Evolutionary conservation across 2,888 invertebrate genomes (phyloP), one percentile per base, ranked within the genome.

Genomic region (Agonopterix alstromeriana): DNA sequence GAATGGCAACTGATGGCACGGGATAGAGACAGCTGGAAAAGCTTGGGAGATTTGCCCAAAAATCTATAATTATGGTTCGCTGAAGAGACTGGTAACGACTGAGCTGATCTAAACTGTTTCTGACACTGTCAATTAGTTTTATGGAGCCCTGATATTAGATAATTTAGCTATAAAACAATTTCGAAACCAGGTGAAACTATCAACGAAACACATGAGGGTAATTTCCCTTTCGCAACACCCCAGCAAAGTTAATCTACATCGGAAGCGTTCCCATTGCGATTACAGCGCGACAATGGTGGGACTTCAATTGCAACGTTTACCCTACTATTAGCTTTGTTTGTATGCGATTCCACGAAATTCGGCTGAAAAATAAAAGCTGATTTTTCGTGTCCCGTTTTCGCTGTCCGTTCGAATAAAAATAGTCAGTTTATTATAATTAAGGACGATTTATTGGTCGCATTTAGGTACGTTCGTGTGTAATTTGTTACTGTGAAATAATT

Each of bases 191-290:
- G 58, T 57, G 56, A 58, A 61, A 60, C 53, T 46, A 17, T 42
- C 27, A 43, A 48, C 27, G 7, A 27, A 47, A 50, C 47, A 58
- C 57, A 71, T 68, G 62, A 55, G 65, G 67, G 66, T 63, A 65
- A 73, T 74, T 73, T 67, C 62, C 62, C 60, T 73, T 72, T 70
- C 61, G 61, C 60, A 63, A 63, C 57, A 52, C 58, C 55, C 55
- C 14, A 38, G 14, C 12, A 11, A 8, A 43, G 51, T 60, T 67
- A 70, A 74, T 73, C 64, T 60, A 63, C 61, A 65, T 73, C 65
- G 68, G 75, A 75, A 68, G 62, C 58, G 57, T 42, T 47, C 38
- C 52, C 53, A 55, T 56, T 50, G 56, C 61, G 58, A 69, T 70
- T 67, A 65, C 62, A 57, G 58, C 58, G 53, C 60, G 55, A 69